These are phyloP conservation scores for Anomalospiza imberbis DNA, from an alignment of 2,797 vertebrate species.

Conservation along the genomic window DNA sequence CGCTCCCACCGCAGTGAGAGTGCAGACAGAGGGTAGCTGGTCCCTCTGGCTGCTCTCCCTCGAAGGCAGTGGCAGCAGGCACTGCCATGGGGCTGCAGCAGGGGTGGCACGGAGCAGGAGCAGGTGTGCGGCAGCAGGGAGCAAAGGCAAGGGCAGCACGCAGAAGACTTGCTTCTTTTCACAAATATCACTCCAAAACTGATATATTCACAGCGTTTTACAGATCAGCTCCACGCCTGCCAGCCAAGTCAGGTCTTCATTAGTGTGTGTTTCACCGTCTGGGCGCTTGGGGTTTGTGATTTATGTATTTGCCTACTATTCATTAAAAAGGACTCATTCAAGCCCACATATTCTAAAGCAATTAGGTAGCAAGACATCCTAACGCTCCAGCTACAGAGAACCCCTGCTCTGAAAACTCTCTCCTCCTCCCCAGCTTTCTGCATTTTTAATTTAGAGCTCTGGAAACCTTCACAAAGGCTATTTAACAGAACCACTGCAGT, in stretches of 20 bases:
- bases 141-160: neutral
- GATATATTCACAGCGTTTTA: neutral
- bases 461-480: slow-evolving; percentile 42
- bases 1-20: neutral
- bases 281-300: neutral
- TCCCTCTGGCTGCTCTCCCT: neutral
- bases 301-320: slow-evolving; percentile 19
- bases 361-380: slow-evolving; percentile 45
- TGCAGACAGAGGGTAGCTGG: neutral
- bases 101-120: neutral
- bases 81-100: neutral
- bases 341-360: slow-evolving; percentile 14
- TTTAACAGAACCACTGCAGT: slow-evolving; percentile 30
- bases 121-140: neutral
- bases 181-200: neutral
- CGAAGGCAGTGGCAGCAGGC: neutral
- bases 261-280: neutral
- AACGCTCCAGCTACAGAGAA: neutral
- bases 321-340: slow-evolving; percentile 26
- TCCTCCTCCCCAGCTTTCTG: neutral
- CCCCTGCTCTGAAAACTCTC: neutral
- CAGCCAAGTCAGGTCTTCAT: slow-evolving; percentile 21
- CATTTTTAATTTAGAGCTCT: slow-evolving; percentile 38
- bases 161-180: neutral
- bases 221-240: neutral